Evolutionary conservation across 2,888 invertebrate genomes (phyloP), one percentile per base, ranked within the genome.

Genomic region (Brachynemurus nebulosus): DNA sequence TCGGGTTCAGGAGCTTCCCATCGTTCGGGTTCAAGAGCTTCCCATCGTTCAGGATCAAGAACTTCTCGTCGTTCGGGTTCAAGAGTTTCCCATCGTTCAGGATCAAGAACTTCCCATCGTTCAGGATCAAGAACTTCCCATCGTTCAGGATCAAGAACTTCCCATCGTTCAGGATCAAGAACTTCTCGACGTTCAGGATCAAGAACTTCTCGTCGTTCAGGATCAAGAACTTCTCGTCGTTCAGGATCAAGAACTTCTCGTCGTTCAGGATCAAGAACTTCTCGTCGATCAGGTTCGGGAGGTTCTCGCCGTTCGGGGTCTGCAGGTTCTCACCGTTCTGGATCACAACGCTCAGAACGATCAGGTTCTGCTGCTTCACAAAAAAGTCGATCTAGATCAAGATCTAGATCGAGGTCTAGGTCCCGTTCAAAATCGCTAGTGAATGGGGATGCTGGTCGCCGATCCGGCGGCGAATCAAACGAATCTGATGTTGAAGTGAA

Each of bases 171-270:
- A 68, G 1, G 51, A 49, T 40, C 46, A 44, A 11, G 53, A 51
- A 8, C 50, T 50, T 7, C 54, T 51, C 25, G 50, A 48, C 3
- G 49, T 58, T 36, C 45, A 54, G 20, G 60, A 63, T 35, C 54
- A 50, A 8, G 50, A 50, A 42, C 54, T 53, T 36, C 50, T 50
- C 19, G 55, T 54, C 35, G 44, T 47, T 27, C 39, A 48, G 18
- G 56, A 67, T 19, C 53, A 61, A 9, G 71, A 71, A 53, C 68
- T 69, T 46, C 64, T 61, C 45, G 71, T 71, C 7, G 57, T 66
- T 8, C 67, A 68, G 2, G 69, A 70, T 51, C 67, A 67, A 56
- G 68, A 67, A 7, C 65, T 7, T 12, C 20, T 30, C 5, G 42
- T 14, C 20, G 73, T 62, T 56, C 45, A 65, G 45, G 44, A 41